Percentiles rank a stretch among this genome's conserved stretches.
Evolutionary conservation across 2,113 vertebrate species (phyloP).

Genomic region (Aegypius monachus): DNA sequence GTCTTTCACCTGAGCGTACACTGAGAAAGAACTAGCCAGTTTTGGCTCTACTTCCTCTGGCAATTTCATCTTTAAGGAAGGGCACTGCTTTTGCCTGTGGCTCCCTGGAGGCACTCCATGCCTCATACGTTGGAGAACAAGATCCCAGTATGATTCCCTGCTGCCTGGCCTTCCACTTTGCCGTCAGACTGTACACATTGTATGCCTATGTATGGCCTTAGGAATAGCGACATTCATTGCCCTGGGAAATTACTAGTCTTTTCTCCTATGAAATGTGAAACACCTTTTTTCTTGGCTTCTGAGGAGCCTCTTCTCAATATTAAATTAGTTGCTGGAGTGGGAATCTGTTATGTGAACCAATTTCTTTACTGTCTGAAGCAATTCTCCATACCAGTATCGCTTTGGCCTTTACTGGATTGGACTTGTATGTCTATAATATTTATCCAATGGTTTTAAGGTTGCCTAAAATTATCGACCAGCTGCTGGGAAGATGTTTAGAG

Average conservation of each 20-base stretch:
- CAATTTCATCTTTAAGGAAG: background rate
- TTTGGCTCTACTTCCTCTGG: background rate
- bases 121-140: background rate
- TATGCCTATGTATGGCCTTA: background rate
- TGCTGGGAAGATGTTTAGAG: background rate
- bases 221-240: background rate
- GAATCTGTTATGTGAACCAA: background rate
- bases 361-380: background rate
- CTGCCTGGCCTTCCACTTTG: background rate
- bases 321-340: background rate
- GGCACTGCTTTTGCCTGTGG: background rate
- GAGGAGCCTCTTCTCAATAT: background rate
- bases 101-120: background rate
- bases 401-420: background rate
- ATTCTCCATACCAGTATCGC: background rate
- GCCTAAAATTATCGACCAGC: constrained; percentile 1
- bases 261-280: background rate
- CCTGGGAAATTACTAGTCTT: background rate
- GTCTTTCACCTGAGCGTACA: background rate
- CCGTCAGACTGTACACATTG: background rate
- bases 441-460: background rate
- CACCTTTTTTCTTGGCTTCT: background rate
- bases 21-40: background rate
- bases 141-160: background rate
- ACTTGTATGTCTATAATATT: background rate